Conservation (phyloP, 2,888 invertebrate genomes). For the Selenia dentaria region DNA sequence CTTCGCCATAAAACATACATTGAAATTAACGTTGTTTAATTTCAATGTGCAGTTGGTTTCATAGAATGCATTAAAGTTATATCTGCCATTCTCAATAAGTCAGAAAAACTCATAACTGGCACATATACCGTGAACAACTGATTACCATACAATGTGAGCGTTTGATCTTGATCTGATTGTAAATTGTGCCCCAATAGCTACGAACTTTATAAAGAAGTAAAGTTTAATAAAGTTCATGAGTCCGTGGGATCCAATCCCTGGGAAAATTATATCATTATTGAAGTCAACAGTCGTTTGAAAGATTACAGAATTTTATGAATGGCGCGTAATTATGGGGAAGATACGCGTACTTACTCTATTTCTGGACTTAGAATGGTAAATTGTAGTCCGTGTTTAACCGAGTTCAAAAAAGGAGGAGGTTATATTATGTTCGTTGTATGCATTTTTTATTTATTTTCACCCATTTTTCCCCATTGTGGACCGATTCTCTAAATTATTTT, state of each 20-base stretch:
- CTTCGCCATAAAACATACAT: too few species aligned
- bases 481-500: too few species aligned
- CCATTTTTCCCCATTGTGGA: too few species aligned
- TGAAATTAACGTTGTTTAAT: too few species aligned
- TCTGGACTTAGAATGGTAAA: too few species aligned
- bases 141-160: constrained; percentile 14
- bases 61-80: too few species aligned
- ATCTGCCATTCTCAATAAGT: background rate
- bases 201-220: constrained; percentile 2
- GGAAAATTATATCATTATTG: constrained; percentile 16
- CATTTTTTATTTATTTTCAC: too few species aligned
- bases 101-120: constrained; percentile 14
- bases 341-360: constrained; percentile 5
- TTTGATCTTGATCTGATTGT: constrained; percentile 18
- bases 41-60: too few species aligned
- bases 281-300: constrained; percentile 19
- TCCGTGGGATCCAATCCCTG: constrained; percentile 27
- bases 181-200: constrained; percentile 14
- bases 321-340: constrained; percentile 18
- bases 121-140: constrained; percentile 1
- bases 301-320: constrained; percentile 22
- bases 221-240: constrained; percentile 22
- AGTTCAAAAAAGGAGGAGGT: too few species aligned
- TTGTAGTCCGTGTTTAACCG: too few species aligned
- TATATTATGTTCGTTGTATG: too few species aligned